A percentile compares a stretch with the other conserved stretches of the same genome.
phyloP scores from a whole-genome alignment of 2,113 vertebrate genomes.

The Vulpes ferrilata region DNA sequence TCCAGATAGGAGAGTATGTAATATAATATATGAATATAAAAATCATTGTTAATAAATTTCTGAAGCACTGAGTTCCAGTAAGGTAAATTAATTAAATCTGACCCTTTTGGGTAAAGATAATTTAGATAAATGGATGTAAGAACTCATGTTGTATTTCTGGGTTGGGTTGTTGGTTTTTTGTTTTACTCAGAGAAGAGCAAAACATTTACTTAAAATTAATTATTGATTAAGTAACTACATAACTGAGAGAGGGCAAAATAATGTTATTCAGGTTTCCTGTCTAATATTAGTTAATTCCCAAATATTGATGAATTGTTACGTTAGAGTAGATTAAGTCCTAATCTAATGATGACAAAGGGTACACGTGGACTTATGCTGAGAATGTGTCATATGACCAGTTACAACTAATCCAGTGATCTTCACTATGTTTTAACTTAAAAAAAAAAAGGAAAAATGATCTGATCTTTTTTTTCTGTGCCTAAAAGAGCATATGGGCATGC shows the following conservation, averaged over 20 bases:
- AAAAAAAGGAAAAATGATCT: neutral
- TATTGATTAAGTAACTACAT: neutral
- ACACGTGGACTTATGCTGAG: neutral
- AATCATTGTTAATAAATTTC: conserved; percentile 15
- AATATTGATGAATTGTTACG: no score
- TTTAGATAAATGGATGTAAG: neutral
- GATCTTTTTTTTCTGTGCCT: conserved; percentile 17
- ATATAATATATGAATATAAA: neutral
- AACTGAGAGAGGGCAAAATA: neutral
- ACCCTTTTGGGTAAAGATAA: neutral
- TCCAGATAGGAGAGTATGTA: neutral
- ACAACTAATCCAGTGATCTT: neutral
- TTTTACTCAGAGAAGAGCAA: conserved; percentile 17
- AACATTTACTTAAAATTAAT: neutral
- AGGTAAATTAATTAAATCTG: neutral
- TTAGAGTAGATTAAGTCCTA: no score
- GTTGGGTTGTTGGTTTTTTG: neutral
- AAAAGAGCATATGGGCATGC: neutral
- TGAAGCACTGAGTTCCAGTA: neutral
- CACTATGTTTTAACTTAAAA: neutral
- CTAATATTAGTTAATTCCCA: no score
- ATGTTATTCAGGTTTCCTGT: no score
- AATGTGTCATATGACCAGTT: neutral
- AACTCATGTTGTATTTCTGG: neutral
- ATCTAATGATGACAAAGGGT: no score